A percentile compares a stretch with the other conserved stretches of the same genome.
Evolutionary conservation across 2,113 vertebrate species (phyloP).

Genomic region (human): DNA sequence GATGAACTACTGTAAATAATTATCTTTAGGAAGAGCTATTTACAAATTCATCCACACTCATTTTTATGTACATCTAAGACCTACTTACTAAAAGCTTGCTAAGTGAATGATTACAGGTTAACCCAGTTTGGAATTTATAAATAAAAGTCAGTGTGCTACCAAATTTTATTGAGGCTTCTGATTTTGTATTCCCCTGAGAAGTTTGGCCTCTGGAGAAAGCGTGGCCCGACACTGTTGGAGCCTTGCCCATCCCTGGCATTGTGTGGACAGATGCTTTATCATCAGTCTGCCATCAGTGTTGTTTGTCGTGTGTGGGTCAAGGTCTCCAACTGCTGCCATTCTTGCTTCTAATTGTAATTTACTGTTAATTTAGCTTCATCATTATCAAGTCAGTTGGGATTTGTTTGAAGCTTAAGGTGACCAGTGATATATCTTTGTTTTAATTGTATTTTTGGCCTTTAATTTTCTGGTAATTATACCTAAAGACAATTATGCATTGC

Average conservation of each 20-base stretch:
- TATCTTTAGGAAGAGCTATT: not conserved
- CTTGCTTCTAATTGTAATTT: constrained; percentile 9
- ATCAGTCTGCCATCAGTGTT: not conserved
- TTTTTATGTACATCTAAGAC: not conserved
- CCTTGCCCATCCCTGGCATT: not conserved
- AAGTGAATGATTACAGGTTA: not conserved
- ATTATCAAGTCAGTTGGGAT: not conserved
- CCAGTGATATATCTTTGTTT: not conserved
- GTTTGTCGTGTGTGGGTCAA: not conserved
- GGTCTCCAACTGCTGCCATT: not conserved
- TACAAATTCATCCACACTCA: not conserved
- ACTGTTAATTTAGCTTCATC: not conserved
- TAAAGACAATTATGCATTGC: constrained; percentile 1
- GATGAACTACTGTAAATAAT: not conserved
- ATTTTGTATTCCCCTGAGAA: not conserved
- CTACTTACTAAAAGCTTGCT: not conserved
- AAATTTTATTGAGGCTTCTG: not conserved
- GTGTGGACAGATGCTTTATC: not conserved
- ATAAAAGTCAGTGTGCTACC: not conserved
- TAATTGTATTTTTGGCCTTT: not conserved
- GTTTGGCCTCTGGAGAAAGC: not conserved
- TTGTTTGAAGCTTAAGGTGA: not conserved
- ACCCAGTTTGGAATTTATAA: constrained; percentile 5
- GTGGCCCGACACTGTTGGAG: not conserved
- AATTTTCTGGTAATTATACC: constrained; percentile 6